phyloP scores from a whole-genome alignment of 64 coral and sea anemone species.

The Anthopleura sola region DNA sequence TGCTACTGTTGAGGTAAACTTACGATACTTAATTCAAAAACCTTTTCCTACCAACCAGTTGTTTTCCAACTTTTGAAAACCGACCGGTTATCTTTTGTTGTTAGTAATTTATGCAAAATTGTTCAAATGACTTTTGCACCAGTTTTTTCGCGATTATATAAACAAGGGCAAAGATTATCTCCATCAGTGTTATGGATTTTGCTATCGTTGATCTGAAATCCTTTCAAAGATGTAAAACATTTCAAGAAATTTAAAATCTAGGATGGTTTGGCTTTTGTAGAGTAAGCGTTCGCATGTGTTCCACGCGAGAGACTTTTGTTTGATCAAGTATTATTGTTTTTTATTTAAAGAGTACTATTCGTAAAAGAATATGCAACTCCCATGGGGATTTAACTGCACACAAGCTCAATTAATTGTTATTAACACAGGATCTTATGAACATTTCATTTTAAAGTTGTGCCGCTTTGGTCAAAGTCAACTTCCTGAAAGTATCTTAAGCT shows the following conservation, averaged over 20 bases:
- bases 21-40: neutral
- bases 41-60: neutral
- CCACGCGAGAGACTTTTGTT: constrained; percentile 8
- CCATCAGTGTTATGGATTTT: neutral
- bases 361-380: neutral
- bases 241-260: neutral
- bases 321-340: neutral
- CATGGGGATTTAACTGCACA: neutral
- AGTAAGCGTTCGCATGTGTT: constrained; percentile 4
- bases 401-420: constrained; percentile 1
- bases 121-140: neutral
- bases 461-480: neutral
- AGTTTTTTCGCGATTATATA: neutral
- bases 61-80: constrained; percentile 22
- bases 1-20: constrained; percentile 77
- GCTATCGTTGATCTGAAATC: neutral
- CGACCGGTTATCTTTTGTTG: constrained; percentile 8
- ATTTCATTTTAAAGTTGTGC: neutral
- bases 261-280: neutral
- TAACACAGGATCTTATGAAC: neutral
- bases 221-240: neutral
- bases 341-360: constrained; percentile 5
- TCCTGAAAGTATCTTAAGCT: neutral
- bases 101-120: constrained; percentile 6
- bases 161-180: neutral